Evolutionary conservation across 2,797 vertebrate genomes (phyloP).

Genomic region (Ficedula albicollis): DNA sequence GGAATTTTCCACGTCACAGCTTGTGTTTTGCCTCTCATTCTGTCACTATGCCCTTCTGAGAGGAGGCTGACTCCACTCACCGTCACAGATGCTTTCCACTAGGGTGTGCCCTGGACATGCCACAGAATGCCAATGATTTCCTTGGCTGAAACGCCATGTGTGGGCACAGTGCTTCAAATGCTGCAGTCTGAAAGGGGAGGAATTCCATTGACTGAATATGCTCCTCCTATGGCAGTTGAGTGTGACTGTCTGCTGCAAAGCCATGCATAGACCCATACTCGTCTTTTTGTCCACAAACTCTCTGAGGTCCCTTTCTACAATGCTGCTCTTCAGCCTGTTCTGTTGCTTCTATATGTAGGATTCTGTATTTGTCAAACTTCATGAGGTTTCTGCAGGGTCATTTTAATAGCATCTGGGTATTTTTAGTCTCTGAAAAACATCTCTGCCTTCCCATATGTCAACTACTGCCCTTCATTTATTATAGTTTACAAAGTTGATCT

Average conservation of each 20-base stretch:
- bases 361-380: background rate
- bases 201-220: background rate
- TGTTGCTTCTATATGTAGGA: background rate
- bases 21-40: background rate
- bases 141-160: background rate
- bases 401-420: background rate
- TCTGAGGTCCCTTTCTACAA: background rate
- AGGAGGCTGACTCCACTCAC: background rate
- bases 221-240: background rate
- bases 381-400: background rate
- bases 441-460: background rate
- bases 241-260: background rate
- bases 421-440: background rate
- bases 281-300: background rate
- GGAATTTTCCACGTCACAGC: background rate
- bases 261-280: accelerated
- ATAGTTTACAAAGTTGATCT: background rate
- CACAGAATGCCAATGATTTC: background rate
- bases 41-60: background rate
- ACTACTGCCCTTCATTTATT: background rate
- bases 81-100: background rate
- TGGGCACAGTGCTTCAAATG: background rate
- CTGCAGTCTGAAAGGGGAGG: background rate
- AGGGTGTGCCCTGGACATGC: background rate
- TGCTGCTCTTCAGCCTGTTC: background rate